Percentiles rank a stretch among this genome's conserved stretches.
phyloP scores from a whole-genome alignment of 2,797 vertebrate species.

The Pterois miles region DNA sequence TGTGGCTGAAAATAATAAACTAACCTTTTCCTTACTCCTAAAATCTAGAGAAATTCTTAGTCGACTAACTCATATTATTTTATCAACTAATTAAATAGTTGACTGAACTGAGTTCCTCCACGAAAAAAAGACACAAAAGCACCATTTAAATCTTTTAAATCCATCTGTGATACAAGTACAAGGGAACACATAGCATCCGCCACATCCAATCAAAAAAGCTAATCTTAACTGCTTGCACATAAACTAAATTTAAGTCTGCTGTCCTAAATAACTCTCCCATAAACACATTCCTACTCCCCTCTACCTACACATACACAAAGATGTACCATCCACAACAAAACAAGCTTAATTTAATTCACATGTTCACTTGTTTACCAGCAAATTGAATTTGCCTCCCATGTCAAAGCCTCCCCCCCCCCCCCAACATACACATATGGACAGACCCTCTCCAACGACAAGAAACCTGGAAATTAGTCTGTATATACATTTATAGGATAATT shows the following conservation, averaged over 20 bases:
- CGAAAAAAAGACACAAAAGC: too few relatives aligned
- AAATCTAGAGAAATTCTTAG: too few relatives aligned
- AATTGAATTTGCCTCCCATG: slow-evolving; percentile 57
- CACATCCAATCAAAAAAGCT: background rate
- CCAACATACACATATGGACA: slow-evolving; percentile 8
- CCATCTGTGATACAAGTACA: slow-evolving; percentile 2
- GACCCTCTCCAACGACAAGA: slow-evolving; percentile 34
- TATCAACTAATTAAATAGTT: too few relatives aligned
- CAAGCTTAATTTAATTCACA: slow-evolving; percentile 48
- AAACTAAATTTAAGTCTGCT: slow-evolving; percentile 8
- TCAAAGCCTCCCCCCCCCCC: background rate
- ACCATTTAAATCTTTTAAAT: background rate
- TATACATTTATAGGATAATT: slow-evolving; percentile 77
- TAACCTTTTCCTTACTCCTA: background rate
- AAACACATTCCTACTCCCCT: background rate
- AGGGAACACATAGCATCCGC: background rate
- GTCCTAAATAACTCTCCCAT: slow-evolving; percentile 7
- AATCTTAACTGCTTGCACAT: slow-evolving; percentile 24
- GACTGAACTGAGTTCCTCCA: too few relatives aligned
- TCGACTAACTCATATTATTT: too few relatives aligned
- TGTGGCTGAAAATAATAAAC: too few relatives aligned
- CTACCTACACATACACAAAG: background rate
- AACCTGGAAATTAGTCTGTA: slow-evolving; percentile 59
- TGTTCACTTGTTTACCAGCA: slow-evolving; percentile 52
- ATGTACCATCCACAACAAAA: slow-evolving; percentile 25